These are phyloP conservation scores for Plectropomus leopardus DNA, from an alignment of 2,113 vertebrate genomes.

Conservation along the genomic window DNA sequence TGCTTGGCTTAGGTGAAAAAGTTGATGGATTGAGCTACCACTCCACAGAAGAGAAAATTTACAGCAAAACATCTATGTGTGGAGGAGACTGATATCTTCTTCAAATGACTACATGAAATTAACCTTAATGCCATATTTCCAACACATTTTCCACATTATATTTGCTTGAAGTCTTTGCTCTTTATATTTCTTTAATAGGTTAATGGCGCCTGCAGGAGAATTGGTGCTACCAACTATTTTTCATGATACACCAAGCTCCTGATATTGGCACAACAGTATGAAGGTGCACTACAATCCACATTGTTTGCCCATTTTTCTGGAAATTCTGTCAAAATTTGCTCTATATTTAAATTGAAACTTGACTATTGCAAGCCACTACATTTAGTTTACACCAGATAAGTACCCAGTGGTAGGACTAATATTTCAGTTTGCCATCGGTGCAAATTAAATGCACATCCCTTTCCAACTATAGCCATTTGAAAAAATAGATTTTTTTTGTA, in stretches of 20 bases:
- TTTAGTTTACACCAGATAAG: background rate
- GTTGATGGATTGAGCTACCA: background rate
- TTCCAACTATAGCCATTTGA: no score
- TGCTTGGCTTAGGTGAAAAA: background rate
- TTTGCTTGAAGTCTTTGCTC: background rate
- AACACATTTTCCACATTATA: background rate
- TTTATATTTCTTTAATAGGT: background rate
- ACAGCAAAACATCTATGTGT: background rate
- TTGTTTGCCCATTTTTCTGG: background rate
- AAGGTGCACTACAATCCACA: background rate
- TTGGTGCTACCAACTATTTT: background rate
- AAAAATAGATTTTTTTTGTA: no score
- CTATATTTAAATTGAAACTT: background rate
- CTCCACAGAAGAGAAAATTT: background rate
- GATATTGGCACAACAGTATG: background rate
- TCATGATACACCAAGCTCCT: background rate
- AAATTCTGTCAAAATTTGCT: background rate
- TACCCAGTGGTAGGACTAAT: background rate
- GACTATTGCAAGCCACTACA: background rate
- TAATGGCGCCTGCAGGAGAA: background rate
- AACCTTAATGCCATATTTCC: background rate
- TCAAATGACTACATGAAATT: background rate
- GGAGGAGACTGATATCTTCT: background rate
- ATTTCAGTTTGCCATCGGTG: background rate
- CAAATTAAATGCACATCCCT: background rate